phyloP scores from a whole-genome alignment of 2,888 invertebrate genomes.

The Colletes collaris region DNA sequence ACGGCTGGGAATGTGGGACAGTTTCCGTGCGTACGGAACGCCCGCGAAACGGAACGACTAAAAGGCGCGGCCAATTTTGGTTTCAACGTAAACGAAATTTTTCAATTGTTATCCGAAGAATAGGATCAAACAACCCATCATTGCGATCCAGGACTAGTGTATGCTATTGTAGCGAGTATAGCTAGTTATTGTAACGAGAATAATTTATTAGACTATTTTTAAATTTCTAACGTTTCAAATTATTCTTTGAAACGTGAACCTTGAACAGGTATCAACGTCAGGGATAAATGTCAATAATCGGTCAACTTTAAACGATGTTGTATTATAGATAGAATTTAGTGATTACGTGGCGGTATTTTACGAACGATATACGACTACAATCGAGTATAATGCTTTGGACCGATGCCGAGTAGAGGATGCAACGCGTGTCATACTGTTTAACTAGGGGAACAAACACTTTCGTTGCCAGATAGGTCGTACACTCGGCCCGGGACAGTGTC shows the following conservation, averaged over 20 bases:
- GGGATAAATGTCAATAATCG: conserved; percentile 14
- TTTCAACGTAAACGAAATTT: conserved; percentile 42
- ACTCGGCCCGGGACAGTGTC: conserved; percentile 31
- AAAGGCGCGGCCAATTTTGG: conserved; percentile 77
- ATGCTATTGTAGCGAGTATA: too few relatives aligned
- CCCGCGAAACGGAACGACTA: conserved; percentile 68
- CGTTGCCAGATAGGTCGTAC: conserved; percentile 31
- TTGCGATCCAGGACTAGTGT: background rate
- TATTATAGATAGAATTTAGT: conserved; percentile 7
- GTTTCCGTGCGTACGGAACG: conserved; percentile 69
- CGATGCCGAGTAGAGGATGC: conserved; percentile 45
- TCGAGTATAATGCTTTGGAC: conserved; percentile 51
- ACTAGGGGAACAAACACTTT: conserved; percentile 26
- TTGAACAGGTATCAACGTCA: background rate
- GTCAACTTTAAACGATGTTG: background rate
- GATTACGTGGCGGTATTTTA: conserved; percentile 1
- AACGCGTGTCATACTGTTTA: conserved; percentile 48
- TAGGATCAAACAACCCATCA: background rate
- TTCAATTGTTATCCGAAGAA: background rate
- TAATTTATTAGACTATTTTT: background rate
- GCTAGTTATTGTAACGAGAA: background rate
- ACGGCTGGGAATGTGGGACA: conserved; percentile 64
- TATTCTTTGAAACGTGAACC: background rate
- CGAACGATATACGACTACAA: conserved; percentile 22
- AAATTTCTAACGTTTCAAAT: background rate